Base-by-base conservation (phyloP, 2,113 vertebrate genomes). In the Apteryx mantelli region DNA sequence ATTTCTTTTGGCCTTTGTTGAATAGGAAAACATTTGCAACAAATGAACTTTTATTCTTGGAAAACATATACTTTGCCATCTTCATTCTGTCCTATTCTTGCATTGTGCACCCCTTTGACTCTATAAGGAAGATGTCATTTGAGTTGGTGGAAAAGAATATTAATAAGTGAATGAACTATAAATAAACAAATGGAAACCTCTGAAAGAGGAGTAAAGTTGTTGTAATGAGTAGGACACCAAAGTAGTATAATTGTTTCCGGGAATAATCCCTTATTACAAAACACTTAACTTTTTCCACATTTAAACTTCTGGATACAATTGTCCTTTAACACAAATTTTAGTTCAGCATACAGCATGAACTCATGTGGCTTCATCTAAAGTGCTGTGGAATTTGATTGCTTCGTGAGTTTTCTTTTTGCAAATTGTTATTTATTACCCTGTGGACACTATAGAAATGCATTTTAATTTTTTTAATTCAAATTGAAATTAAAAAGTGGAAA, bases 351-450 rank as follows among this genome's bases (percentile, higher is more conserved):
- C 56, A 89, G 46, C 0, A 3, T 58, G 85, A 95, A 91, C 38
- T 91, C 68, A 36, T 82, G 78, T 88, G 95, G 82, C 71, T 95
- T 94, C 87, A 94, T 97, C 93, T 94, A 56, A 95, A 95, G 76
- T 78, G 32, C 42, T 58, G 25, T 89, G 87, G 85, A 95, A 91
- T 95, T 87, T 1, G 4, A 82, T 83, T 70, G 32, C 68, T 88
- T 89, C 28, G 88, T 21, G 28, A 25, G 63, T 88, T 91, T 95
- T 89, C 26, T 80, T 64, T 94, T 75, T 81, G n/a, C 16, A 80
- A 78, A 42, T 83, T 48, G 40, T 83, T 88, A 68, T 78, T 95
- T 95, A 74, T 82, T 91, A 74, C 84, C 40, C 77, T 52, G 76
- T 24, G 75, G 75, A 71, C 42, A 21, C 17, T 91, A 94, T 44